phyloP scores from a whole-genome alignment of 1,140 invertebrate species.

The Matsumurasca onukii region DNA sequence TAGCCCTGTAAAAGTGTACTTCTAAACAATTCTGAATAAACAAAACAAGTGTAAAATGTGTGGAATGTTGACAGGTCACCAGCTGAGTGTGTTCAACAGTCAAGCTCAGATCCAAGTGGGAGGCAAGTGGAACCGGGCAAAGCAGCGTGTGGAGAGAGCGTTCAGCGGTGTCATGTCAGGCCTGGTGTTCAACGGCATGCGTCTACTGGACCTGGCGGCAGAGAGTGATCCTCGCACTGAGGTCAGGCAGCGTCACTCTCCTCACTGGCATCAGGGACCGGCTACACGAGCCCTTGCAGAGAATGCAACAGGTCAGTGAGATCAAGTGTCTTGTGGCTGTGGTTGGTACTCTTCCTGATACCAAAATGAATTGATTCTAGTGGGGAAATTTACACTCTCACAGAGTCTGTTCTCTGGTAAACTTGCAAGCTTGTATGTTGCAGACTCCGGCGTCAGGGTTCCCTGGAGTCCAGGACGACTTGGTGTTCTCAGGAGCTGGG shows the following conservation, averaged over 20 bases:
- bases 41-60: too few relatives aligned
- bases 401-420: too few relatives aligned
- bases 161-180: conserved; percentile 88
- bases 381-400: too few relatives aligned
- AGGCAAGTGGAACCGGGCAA: conserved; percentile 70
- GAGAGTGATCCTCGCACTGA: conserved; percentile 73
- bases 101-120: conserved; percentile 90
- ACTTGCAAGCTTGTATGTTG: conserved; percentile 38
- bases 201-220: conserved; percentile 82
- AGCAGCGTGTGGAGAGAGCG: conserved; percentile 68
- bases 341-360: too few relatives aligned
- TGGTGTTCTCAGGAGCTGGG: conserved; percentile 86
- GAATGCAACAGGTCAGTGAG: conserved; percentile 73
- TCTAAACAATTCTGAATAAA: too few relatives aligned
- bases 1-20: too few relatives aligned
- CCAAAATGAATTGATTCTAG: neutral
- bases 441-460: conserved; percentile 83
- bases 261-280: conserved; percentile 70
- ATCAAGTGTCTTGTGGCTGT: neutral
- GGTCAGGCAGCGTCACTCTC: conserved; percentile 70
- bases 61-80: too few relatives aligned
- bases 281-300: conserved; percentile 64
- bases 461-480: conserved; percentile 75
- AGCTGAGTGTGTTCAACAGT: conserved; percentile 88
- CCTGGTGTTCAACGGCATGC: conserved; percentile 81